phyloP scores from a whole-genome alignment of 2,113 vertebrate species.

The Microcebus tavaratra region DNA sequence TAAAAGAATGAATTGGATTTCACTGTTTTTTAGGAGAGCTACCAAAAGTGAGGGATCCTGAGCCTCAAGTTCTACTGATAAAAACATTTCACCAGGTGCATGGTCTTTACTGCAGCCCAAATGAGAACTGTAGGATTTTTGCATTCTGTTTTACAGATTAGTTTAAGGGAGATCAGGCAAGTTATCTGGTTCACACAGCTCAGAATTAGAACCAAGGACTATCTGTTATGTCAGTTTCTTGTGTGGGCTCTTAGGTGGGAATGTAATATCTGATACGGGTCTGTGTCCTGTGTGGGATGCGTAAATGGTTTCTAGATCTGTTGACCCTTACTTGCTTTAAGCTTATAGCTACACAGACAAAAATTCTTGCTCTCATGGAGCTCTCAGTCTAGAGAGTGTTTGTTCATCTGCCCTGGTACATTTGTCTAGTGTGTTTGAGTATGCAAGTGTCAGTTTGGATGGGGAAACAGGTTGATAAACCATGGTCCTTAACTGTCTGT shows the following conservation, averaged over 20 bases:
- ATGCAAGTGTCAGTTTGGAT: fast-evolving
- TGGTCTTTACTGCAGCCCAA: neutral
- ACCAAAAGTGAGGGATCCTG: neutral
- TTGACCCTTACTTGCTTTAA: neutral
- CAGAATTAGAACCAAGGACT: neutral
- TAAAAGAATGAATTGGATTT: neutral
- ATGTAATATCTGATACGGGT: fast-evolving
- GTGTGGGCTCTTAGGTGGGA: neutral
- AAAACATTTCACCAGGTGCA: neutral
- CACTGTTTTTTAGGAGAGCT: neutral
- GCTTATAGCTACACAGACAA: neutral
- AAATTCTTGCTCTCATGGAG: fast-evolving
- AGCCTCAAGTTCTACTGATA: too few relatives aligned
- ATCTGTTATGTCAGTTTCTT: neutral
- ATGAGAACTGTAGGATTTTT: neutral
- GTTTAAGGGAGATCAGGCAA: neutral
- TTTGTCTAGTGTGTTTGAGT: neutral
- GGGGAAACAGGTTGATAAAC: neutral
- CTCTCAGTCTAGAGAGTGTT: fast-evolving
- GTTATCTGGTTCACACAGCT: neutral
- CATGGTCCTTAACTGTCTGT: neutral
- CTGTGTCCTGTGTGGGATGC: neutral
- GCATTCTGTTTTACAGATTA: neutral
- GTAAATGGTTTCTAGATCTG: neutral
- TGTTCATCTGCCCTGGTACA: too few relatives aligned